Evolutionary conservation across 2,888 invertebrate genomes (phyloP).

Genomic region (Sesia bembeciformis): DNA sequence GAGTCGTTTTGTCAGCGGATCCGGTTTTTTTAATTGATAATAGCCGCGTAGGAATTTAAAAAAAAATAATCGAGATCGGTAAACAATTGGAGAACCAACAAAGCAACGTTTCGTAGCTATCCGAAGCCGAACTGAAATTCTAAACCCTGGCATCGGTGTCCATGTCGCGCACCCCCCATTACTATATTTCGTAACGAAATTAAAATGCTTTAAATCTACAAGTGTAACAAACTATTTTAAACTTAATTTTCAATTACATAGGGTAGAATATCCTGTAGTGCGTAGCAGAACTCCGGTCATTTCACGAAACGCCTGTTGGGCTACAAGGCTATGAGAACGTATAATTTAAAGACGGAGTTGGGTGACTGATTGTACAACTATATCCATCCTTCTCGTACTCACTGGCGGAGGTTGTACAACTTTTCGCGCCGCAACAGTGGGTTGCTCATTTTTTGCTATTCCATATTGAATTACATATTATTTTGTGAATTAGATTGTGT

Average conservation of each 20-base stretch:
- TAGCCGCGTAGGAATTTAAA: conserved; percentile 39
- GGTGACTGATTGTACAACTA: conserved; percentile 23
- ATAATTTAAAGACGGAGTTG: conserved; percentile 71
- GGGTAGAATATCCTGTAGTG: conserved; percentile 17
- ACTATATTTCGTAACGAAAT: conserved; percentile 54
- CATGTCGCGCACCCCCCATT: conserved; percentile 73
- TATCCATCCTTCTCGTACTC: conserved; percentile 39
- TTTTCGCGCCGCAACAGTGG: conserved; percentile 44
- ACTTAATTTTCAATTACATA: conserved; percentile 2
- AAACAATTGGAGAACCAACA: conserved; percentile 69
- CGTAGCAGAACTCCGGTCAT: conserved; percentile 17
- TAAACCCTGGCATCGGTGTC: conserved; percentile 72
- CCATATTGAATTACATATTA: conserved; percentile 68
- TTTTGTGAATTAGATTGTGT: conserved; percentile 72
- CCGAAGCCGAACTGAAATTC: conserved; percentile 74
- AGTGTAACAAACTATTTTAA: conserved; percentile 3
- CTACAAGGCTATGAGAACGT: conserved; percentile 74
- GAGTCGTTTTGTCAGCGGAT: conserved; percentile 11
- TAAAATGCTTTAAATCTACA: conserved; percentile 22
- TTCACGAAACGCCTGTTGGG: conserved; percentile 21
- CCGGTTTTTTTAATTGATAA: conserved; percentile 21
- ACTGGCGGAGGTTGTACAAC: conserved; percentile 30
- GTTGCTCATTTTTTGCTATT: conserved; percentile 69
- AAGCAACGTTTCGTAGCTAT: conserved; percentile 70
- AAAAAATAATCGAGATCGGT: conserved; percentile 49